Evolutionary conservation across 2,888 invertebrate genomes (phyloP).

Genomic region (Cryptocephalus moraei): DNA sequence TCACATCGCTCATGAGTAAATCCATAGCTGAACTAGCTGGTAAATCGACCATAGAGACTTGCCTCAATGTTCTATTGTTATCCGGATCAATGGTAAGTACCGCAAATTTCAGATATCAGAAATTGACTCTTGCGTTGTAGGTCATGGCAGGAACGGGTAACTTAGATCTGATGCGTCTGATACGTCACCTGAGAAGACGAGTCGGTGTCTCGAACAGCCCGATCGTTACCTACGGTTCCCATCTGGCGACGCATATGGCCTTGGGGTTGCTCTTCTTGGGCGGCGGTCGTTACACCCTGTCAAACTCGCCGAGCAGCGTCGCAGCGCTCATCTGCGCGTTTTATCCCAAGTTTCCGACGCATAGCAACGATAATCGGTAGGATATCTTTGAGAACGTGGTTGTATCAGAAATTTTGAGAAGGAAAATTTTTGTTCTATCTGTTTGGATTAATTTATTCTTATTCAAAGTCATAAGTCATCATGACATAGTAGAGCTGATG

Average conservation of each 20-base stretch:
- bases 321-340: slow-evolving; percentile 88
- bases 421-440: background rate
- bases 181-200: slow-evolving; percentile 73
- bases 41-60: slow-evolving; percentile 80
- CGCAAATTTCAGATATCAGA: too few species aligned
- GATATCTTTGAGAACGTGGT: background rate
- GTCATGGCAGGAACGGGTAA: slow-evolving; percentile 96
- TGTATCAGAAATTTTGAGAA: background rate
- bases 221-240: slow-evolving; percentile 77
- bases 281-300: slow-evolving; percentile 79
- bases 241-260: slow-evolving; percentile 93
- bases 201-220: slow-evolving; percentile 60
- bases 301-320: slow-evolving; percentile 72
- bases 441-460: too few species aligned
- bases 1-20: slow-evolving; percentile 57
- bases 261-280: slow-evolving; percentile 89
- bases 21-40: slow-evolving; percentile 81
- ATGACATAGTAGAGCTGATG: too few species aligned
- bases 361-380: slow-evolving; percentile 91
- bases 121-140: slow-evolving; percentile 32
- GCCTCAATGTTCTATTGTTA: slow-evolving; percentile 72
- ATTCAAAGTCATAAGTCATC: too few species aligned
- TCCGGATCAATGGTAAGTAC: slow-evolving; percentile 66
- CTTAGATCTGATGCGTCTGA: slow-evolving; percentile 67
- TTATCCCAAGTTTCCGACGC: slow-evolving; percentile 94